A percentile compares a stretch with the other conserved stretches of the same genome.
phyloP scores from a whole-genome alignment of 2,797 vertebrate species.

The Chiropotes sagulatus region DNA sequence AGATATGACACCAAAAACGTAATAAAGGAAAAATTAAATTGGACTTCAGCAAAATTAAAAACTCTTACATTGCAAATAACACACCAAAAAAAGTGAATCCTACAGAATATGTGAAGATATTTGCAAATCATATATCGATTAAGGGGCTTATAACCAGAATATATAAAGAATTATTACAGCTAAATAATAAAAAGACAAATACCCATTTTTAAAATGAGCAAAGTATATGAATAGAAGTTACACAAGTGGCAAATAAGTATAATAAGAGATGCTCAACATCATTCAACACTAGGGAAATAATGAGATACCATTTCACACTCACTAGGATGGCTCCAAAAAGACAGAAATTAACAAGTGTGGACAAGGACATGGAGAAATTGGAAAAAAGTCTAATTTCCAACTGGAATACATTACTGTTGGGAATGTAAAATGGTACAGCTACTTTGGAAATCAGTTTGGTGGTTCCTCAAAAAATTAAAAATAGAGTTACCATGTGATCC shows the following conservation, averaged over 20 bases:
- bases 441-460: neutral
- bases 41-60: constrained; percentile 36
- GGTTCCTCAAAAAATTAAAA: neutral
- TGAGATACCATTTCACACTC: neutral
- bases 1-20: neutral
- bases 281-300: neutral
- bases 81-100: neutral
- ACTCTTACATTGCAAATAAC: neutral
- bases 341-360: neutral
- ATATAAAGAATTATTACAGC: neutral
- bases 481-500: neutral
- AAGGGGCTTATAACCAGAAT: neutral
- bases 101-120: neutral
- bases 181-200: constrained; percentile 16
- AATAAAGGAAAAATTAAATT: neutral
- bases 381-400: neutral
- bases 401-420: neutral
- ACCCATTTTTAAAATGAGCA: neutral
- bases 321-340: neutral
- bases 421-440: neutral
- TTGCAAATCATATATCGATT: neutral
- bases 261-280: neutral
- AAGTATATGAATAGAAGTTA: neutral
- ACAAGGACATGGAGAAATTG: neutral
- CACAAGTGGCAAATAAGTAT: neutral